Evolutionary conservation across 35 echinoderm and acorn worm genomes (phyloP).

Genomic region (Nesometra sesokonis): DNA sequence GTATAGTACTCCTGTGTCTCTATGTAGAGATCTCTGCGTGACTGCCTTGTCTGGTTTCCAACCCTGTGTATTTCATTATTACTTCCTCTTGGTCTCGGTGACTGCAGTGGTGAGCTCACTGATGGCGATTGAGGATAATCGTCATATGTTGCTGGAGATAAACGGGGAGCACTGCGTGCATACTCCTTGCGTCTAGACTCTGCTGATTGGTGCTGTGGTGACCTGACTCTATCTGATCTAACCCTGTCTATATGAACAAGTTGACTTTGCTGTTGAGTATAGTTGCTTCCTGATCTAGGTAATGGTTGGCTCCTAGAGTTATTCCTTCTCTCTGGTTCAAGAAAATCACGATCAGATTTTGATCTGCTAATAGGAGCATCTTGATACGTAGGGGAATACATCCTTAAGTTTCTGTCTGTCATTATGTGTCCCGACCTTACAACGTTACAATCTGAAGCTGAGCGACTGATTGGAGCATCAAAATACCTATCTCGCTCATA

Average conservation of each 20-base stretch:
- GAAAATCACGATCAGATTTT: neutral
- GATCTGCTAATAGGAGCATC: neutral
- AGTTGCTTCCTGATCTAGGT: neutral
- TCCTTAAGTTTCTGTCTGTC: neutral
- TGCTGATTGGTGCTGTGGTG: neutral
- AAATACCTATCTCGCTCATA: neutral
- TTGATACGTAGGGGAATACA: neutral
- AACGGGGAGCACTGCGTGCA: neutral
- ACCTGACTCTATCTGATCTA: neutral
- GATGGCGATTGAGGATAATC: neutral
- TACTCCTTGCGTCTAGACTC: neutral
- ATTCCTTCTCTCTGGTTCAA: neutral
- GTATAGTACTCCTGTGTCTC: neutral
- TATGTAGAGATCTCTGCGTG: neutral
- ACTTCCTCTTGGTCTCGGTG: neutral
- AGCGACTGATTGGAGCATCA: neutral
- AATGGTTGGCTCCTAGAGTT: neutral
- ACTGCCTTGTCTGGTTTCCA: neutral
- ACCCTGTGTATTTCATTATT: neutral
- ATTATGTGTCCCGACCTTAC: neutral
- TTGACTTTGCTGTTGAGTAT: neutral
- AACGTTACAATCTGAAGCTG: neutral
- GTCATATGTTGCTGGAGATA: neutral
- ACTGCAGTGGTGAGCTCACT: neutral
- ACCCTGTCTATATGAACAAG: neutral